Base-by-base conservation (phyloP, 1,140 invertebrate genomes). In the Brachionus plicatilis region DNA sequence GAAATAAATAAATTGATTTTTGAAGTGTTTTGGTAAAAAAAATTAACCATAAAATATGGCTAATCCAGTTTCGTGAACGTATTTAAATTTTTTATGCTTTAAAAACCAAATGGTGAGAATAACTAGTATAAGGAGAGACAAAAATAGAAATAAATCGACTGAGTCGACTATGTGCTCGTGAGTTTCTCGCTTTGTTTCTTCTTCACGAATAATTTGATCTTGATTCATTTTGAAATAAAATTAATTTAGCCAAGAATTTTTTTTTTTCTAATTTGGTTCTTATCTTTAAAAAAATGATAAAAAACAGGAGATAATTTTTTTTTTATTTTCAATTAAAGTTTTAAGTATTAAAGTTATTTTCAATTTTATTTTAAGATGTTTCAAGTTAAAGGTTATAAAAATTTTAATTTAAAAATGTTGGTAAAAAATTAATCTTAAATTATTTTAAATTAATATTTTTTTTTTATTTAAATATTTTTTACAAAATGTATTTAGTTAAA, bases 31-130 rank as follows among this genome's bases (percentile, higher is more conserved):
- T 37, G 33, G 5, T 33, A 7, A 37, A 7, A 6, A 37, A 37
- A 7, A 24, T 27, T 93, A 91, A 97, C 96, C 97, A 91, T 98
- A 99, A 87, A 98, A 95, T 80, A 99, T 94, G 88, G 96, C 96
- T 60, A 99, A 90, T 85, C 96, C 96, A 86, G 96, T 98, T 92
- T 99, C 97, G 90, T 99, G 96, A 43, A 99, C 92, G 92, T 96
- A 99, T 88, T 95, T 93, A 84, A 97, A 93, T 87, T 96, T 92
- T 87, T 95, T 92, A 90, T 97, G 95, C 90, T 99, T 99, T 90
- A 99, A 99, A 85, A 97, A 92, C 97, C 97, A 99, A 89, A 98
- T 96, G 80, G 97, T 98, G 17, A 98, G 91, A 83, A 99, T 95
- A 43, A 95, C 97, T 72, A 97, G 90, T 83, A 95, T 95, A 65